Percentiles rank a stretch among this genome's conserved stretches.
Evolutionary conservation across 2,888 invertebrate species (phyloP).

Genomic region (Lycophotia porphyrea): DNA sequence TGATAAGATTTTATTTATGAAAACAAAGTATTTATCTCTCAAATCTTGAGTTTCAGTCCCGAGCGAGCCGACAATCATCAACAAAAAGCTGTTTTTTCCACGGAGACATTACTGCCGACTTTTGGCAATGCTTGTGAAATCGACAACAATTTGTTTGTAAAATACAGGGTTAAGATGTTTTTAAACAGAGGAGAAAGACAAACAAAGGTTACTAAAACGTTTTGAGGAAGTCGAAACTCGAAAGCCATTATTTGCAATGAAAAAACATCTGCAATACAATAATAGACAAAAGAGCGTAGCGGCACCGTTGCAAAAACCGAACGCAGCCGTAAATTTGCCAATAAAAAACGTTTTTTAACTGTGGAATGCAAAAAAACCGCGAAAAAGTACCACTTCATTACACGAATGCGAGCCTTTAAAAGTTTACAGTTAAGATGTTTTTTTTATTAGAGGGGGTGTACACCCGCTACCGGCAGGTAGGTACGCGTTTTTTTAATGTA

Average conservation of each 20-base stretch:
- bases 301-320: slow-evolving; percentile 83
- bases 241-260: slow-evolving; percentile 69
- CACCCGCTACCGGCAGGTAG: slow-evolving; percentile 80
- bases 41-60: slow-evolving; percentile 44
- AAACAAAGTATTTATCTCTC: slow-evolving; percentile 48
- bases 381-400: slow-evolving; percentile 77
- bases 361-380: slow-evolving; percentile 77
- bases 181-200: slow-evolving; percentile 67
- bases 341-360: slow-evolving; percentile 75
- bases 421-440: slow-evolving; percentile 81
- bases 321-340: slow-evolving; percentile 79
- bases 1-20: slow-evolving; percentile 51
- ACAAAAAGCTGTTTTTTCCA: slow-evolving; percentile 62
- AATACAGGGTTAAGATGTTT: slow-evolving; percentile 74
- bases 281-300: slow-evolving; percentile 77
- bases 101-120: slow-evolving; percentile 60
- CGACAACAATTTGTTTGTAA: slow-evolving; percentile 69
- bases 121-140: slow-evolving; percentile 71
- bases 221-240: slow-evolving; percentile 69
- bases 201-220: slow-evolving; percentile 72
- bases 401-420: slow-evolving; percentile 70
- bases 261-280: slow-evolving; percentile 79
- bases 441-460: slow-evolving; percentile 75
- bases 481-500: slow-evolving; percentile 77
- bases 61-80: slow-evolving; percentile 58